These are phyloP conservation scores for Canis aureus DNA, from an alignment of 2,113 vertebrate species.

Conservation along the genomic window DNA sequence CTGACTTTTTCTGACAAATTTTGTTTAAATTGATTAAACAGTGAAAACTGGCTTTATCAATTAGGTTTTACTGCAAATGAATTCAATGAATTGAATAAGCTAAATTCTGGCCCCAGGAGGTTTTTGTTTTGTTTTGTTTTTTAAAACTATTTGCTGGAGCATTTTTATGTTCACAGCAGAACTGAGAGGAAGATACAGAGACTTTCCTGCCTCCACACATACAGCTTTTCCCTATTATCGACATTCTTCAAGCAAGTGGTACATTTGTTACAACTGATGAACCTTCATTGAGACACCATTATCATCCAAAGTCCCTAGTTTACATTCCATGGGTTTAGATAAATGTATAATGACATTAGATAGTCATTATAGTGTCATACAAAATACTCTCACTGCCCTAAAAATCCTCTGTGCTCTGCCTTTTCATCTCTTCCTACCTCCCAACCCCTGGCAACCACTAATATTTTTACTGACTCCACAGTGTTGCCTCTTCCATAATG, in stretches of 20 bases:
- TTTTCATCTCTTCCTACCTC: no score
- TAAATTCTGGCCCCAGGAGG: not conserved
- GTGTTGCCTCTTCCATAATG: not conserved
- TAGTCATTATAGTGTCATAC: not conserved
- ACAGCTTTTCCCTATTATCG: not conserved
- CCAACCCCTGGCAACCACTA: not conserved
- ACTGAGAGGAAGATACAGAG: not conserved
- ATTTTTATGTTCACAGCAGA: not conserved
- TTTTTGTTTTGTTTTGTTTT: not conserved
- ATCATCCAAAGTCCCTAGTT: not conserved
- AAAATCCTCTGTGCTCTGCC: not conserved
- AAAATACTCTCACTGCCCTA: not conserved
- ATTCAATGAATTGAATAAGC: not conserved
- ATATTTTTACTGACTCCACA: not conserved
- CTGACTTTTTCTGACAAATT: not conserved
- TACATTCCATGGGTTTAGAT: not conserved
- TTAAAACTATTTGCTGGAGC: not conserved
- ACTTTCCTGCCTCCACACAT: not conserved
- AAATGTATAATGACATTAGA: not conserved
- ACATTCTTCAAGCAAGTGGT: not conserved
- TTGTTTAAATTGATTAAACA: not conserved
- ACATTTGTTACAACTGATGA: not conserved
- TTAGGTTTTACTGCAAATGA: not conserved
- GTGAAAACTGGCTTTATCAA: not conserved
- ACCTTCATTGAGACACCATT: not conserved